Percentiles rank a stretch among this genome's conserved stretches.
Evolutionary conservation across 1,140 invertebrate genomes (phyloP).

Genomic region (Mamestra configurata): DNA sequence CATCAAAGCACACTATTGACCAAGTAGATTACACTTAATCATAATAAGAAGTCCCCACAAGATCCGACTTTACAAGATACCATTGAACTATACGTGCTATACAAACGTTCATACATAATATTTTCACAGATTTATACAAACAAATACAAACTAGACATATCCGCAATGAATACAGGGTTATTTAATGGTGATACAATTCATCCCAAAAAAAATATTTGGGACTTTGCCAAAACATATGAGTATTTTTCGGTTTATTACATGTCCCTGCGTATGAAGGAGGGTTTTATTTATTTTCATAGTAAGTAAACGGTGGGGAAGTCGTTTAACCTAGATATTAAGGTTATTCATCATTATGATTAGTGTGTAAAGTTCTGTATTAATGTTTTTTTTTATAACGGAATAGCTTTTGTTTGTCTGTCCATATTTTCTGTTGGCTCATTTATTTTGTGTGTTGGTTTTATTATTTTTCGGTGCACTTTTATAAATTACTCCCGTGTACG

Average conservation of each 20-base stretch:
- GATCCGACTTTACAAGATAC: too few relatives aligned
- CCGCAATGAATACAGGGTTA: constrained; percentile 31
- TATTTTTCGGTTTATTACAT: constrained; percentile 32
- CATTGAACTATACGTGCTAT: too few relatives aligned
- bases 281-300: constrained; percentile 28
- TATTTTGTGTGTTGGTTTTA: not conserved
- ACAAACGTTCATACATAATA: too few relatives aligned
- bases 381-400: not conserved
- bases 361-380: not conserved
- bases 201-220: constrained; percentile 16
- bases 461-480: not conserved
- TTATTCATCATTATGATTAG: constrained; percentile 21
- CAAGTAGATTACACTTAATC: too few relatives aligned
- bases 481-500: too few relatives aligned
- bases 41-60: too few relatives aligned
- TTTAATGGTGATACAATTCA: constrained; percentile 30
- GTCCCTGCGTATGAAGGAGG: not conserved
- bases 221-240: constrained; percentile 27
- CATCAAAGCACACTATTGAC: too few relatives aligned
- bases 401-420: not conserved
- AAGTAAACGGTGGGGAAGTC: constrained; percentile 19
- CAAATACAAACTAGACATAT: not conserved
- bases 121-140: not conserved
- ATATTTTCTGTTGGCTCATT: not conserved
- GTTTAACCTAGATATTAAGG: constrained; percentile 14